phyloP scores from a whole-genome alignment of 2,113 vertebrate species.

The Platysteira castanea region DNA sequence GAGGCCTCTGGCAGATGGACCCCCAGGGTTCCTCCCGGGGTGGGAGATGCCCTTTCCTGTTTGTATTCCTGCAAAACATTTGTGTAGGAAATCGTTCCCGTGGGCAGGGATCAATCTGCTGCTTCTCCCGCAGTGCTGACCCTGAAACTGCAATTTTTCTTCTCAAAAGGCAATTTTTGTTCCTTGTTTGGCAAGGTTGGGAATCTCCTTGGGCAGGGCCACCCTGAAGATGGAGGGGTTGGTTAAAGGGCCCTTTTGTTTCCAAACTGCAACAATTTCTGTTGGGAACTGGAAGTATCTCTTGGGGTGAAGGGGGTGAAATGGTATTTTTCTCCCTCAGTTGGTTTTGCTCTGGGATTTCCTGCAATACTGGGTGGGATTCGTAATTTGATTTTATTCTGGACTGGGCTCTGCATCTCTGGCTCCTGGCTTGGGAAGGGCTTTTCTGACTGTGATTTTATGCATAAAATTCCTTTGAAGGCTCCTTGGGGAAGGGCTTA shows the following conservation, averaged over 20 bases:
- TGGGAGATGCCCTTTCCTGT: neutral
- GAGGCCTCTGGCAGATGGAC: neutral
- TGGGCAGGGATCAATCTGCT: neutral
- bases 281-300: neutral
- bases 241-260: neutral
- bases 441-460: neutral
- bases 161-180: neutral
- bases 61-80: neutral
- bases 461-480: neutral
- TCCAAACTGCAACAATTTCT: neutral
- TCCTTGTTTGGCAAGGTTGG: neutral
- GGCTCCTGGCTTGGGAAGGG: neutral
- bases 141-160: neutral
- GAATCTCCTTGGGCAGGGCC: neutral
- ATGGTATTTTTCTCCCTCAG: accelerated
- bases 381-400: neutral
- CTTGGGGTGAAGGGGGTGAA: neutral
- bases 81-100: neutral
- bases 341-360: neutral
- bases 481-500: neutral
- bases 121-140: neutral
- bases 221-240: neutral
- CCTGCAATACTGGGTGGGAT: neutral
- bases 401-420: neutral
- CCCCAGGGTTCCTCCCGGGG: neutral